Conservation (phyloP, 2,888 invertebrate species). For the Hermaeophaga mercurialis region DNA sequence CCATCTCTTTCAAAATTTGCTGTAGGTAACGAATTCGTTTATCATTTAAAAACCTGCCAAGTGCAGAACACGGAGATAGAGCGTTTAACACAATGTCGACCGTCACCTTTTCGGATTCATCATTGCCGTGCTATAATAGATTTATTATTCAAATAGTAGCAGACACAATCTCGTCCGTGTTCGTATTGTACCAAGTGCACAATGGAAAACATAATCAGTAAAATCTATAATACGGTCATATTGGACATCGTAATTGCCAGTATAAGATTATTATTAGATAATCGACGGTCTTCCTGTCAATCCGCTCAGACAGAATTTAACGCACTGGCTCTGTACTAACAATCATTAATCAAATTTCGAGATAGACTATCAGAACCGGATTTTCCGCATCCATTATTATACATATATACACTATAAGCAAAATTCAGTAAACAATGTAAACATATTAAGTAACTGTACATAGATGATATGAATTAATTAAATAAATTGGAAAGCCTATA, state of each 20-base stretch:
- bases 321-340: constrained; percentile 19
- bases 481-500: too few species aligned
- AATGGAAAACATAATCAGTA: constrained; percentile 33
- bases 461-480: too few species aligned
- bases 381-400: not conserved
- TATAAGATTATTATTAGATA: constrained; percentile 31
- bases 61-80: too few species aligned
- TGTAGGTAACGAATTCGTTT: too few species aligned
- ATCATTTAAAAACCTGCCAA: too few species aligned
- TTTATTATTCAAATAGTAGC: constrained; percentile 10
- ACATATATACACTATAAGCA: not conserved
- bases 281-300: constrained; percentile 29
- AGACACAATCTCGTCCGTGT: constrained; percentile 18
- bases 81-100: not conserved
- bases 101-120: constrained; percentile 3
- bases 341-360: constrained; percentile 29
- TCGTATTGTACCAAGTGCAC: constrained; percentile 15
- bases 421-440: not conserved
- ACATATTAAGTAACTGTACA: too few species aligned
- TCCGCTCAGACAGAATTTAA: constrained; percentile 28
- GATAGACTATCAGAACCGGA: constrained; percentile 21
- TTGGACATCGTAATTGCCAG: constrained; percentile 31
- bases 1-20: too few species aligned
- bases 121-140: constrained; percentile 8
- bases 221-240: constrained; percentile 33